Conservation (phyloP, 1,140 invertebrate species). For the Zelostemma sp. region DNA sequence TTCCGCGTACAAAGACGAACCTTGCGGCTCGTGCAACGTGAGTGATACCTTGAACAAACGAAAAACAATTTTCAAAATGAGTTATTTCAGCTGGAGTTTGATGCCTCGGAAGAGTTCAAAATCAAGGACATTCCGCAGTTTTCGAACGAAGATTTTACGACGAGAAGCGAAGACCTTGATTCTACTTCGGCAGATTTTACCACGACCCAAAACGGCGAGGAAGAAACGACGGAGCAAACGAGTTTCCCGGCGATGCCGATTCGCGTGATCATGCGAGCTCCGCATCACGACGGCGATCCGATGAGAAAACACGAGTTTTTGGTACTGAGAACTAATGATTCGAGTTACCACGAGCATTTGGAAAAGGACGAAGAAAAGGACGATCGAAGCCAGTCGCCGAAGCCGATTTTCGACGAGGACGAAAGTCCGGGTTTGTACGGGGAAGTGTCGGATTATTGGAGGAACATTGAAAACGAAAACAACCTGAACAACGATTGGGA, state of each 20-base stretch:
- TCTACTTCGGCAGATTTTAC: background rate
- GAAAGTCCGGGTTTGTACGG: constrained; percentile 59
- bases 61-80: background rate
- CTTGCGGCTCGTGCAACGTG: constrained; percentile 58
- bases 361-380: constrained; percentile 9
- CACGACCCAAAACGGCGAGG: background rate
- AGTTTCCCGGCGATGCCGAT: constrained; percentile 25
- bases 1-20: constrained; percentile 63
- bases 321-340: constrained; percentile 43
- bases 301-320: constrained; percentile 51
- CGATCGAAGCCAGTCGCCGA: background rate
- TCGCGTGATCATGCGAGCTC: constrained; percentile 57
- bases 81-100: background rate
- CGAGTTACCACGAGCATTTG: constrained; percentile 54
- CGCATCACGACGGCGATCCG: constrained; percentile 50
- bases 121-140: background rate
- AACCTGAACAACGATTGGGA: background rate
- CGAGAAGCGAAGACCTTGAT: background rate
- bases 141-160: background rate
- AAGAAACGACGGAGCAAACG: background rate
- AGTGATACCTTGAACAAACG: background rate
- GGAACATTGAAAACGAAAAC: constrained; percentile 7
- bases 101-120: background rate
- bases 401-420: constrained; percentile 29
- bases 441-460: constrained; percentile 56